phyloP scores from a whole-genome alignment of 2,113 vertebrate species.

The Pachyramphus minor region DNA sequence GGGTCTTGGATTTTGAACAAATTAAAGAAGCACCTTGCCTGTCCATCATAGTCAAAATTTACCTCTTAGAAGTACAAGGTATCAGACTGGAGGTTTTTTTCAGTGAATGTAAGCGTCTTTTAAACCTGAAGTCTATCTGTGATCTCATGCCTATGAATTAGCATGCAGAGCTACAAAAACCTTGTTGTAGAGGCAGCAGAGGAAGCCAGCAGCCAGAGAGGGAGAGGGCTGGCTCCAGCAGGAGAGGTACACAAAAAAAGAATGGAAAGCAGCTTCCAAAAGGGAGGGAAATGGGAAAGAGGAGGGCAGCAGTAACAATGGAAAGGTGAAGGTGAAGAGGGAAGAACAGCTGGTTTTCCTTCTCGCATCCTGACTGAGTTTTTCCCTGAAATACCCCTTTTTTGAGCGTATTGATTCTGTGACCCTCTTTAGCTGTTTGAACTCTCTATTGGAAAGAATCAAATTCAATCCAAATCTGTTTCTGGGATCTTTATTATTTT shows the following conservation, averaged over 20 bases:
- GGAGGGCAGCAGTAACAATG: conserved; percentile 8
- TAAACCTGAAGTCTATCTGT: not conserved
- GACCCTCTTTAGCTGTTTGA: conserved; percentile 47
- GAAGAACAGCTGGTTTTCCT: conserved; percentile 16
- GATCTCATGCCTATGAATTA: not conserved
- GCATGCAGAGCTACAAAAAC: not conserved
- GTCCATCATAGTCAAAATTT: not conserved
- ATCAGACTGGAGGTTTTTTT: not conserved
- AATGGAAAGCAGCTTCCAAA: conserved; percentile 6
- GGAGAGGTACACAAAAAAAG: not conserved
- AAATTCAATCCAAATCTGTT: conserved; percentile 16
- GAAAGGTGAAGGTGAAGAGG: conserved; percentile 55
- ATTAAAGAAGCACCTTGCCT: not conserved
- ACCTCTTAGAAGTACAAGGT: not conserved
- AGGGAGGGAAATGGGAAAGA: not conserved
- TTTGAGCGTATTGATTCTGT: conserved; percentile 48
- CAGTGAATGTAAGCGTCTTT: not conserved
- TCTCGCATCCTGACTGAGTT: not conserved
- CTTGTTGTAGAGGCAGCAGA: not conserved
- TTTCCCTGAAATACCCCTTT: conserved; percentile 39
- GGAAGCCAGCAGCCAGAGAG: not conserved
- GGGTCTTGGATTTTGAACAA: not conserved
- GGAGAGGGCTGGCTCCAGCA: not conserved
- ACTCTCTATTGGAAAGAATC: conserved; percentile 21
- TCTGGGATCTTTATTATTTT: conserved; percentile 12